phyloP scores from a whole-genome alignment of 1,140 invertebrate species.

The Cyrtorhinus lividipennis region DNA sequence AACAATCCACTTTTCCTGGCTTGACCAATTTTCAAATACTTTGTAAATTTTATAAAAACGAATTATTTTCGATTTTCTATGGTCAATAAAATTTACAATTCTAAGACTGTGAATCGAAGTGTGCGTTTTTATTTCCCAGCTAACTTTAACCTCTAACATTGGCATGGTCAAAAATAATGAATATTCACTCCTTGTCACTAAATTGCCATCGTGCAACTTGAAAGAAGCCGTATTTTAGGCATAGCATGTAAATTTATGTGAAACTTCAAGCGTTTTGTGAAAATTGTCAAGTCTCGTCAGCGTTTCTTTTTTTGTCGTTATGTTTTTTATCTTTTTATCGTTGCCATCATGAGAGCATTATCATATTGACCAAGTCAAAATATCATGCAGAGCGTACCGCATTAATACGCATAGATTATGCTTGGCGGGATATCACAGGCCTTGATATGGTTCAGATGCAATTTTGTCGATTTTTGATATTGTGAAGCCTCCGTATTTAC shows the following conservation, averaged over 20 bases:
- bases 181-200: no score
- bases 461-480: no score
- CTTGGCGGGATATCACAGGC: not conserved
- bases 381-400: not conserved
- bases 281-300: no score
- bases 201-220: no score
- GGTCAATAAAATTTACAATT: conserved; percentile 25
- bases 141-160: conserved; percentile 16
- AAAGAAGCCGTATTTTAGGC: no score
- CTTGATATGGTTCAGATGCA: no score
- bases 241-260: no score
- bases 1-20: not conserved
- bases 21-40: conserved; percentile 1
- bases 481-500: no score
- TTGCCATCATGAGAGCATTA: not conserved
- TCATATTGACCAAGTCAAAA: conserved; percentile 6
- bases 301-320: no score
- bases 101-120: conserved; percentile 19
- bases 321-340: no score
- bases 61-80: conserved; percentile 23
- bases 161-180: conserved; percentile 19
- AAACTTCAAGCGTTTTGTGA: no score
- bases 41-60: conserved; percentile 18
- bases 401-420: not conserved
- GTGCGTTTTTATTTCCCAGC: conserved; percentile 19